Conservation (phyloP, 2,888 invertebrate genomes). For the Apodemia duryi region DNA sequence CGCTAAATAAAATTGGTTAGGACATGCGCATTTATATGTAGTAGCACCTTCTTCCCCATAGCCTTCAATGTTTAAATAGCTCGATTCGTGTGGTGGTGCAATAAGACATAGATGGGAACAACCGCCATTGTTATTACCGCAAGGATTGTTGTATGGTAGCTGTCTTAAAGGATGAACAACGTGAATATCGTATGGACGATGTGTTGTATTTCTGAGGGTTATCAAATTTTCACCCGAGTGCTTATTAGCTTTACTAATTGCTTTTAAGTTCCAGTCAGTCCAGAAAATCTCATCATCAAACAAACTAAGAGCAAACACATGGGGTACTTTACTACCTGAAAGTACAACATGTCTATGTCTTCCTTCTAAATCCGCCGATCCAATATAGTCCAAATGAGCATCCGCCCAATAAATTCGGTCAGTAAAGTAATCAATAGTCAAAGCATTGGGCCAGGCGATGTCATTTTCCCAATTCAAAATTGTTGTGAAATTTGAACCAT, state of each 20-base stretch:
- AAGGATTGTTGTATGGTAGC: slow-evolving; percentile 92
- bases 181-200: slow-evolving; percentile 96
- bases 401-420: slow-evolving; percentile 98
- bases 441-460: slow-evolving; percentile 98
- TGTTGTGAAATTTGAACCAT: slow-evolving; percentile 93
- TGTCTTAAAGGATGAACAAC: slow-evolving; percentile 94
- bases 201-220: slow-evolving; percentile 92
- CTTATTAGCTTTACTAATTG: slow-evolving; percentile 94
- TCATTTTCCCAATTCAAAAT: slow-evolving; percentile 96
- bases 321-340: slow-evolving; percentile 91
- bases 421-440: slow-evolving; percentile 97
- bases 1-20: slow-evolving; percentile 93
- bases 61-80: slow-evolving; percentile 87
- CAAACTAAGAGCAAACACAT: slow-evolving; percentile 95
- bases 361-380: slow-evolving; percentile 95
- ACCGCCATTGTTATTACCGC: slow-evolving; percentile 94
- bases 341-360: slow-evolving; percentile 90
- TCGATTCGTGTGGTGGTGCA: slow-evolving; percentile 87
- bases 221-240: slow-evolving; percentile 89
- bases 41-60: slow-evolving; percentile 90
- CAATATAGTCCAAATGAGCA: slow-evolving; percentile 98
- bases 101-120: slow-evolving; percentile 97
- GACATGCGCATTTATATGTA: slow-evolving; percentile 93
- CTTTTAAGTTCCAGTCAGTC: slow-evolving; percentile 99
- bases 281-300: slow-evolving; percentile 97